These are phyloP conservation scores for Campylorhamphus procurvoides DNA, from an alignment of 2,113 vertebrate genomes.

Conservation along the genomic window DNA sequence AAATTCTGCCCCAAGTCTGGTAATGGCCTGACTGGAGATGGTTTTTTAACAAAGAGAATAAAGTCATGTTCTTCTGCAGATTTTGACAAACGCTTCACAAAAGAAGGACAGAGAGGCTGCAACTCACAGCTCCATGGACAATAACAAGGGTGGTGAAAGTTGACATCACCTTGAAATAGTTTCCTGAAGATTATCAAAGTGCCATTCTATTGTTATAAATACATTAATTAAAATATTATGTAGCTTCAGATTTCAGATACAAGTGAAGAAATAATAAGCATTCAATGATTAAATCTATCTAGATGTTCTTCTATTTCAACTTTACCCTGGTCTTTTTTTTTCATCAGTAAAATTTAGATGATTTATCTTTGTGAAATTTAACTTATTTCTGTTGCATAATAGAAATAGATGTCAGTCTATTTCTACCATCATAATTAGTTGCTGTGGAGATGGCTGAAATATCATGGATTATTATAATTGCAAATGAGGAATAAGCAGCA, in stretches of 20 bases:
- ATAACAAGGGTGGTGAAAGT: neutral
- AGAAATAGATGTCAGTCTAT: constrained; percentile 43
- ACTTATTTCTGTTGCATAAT: constrained; percentile 35
- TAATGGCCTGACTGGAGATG: neutral
- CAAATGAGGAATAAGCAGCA: constrained; percentile 55
- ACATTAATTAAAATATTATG: neutral
- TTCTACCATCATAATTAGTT: constrained; percentile 60
- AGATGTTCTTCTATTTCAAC: neutral
- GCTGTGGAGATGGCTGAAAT: constrained; percentile 55
- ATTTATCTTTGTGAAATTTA: constrained; percentile 41
- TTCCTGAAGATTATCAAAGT: constrained; percentile 8
- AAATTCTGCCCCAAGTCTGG: constrained; percentile 23
- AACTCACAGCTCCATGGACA: neutral
- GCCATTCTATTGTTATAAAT: neutral
- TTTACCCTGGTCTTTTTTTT: neutral
- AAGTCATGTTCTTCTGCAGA: neutral
- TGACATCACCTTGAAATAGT: neutral
- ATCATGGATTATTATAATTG: constrained; percentile 55
- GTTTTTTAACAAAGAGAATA: neutral
- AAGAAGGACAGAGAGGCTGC: neutral
- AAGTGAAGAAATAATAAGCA: neutral
- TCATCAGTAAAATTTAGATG: neutral
- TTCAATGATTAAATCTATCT: neutral
- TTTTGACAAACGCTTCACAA: constrained; percentile 6
- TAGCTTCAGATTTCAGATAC: neutral